A percentile compares a stretch with the other conserved stretches of the same genome.
Evolutionary conservation across 2,113 vertebrate species (phyloP).

Genomic region (Poeciliopsis retropinna): DNA sequence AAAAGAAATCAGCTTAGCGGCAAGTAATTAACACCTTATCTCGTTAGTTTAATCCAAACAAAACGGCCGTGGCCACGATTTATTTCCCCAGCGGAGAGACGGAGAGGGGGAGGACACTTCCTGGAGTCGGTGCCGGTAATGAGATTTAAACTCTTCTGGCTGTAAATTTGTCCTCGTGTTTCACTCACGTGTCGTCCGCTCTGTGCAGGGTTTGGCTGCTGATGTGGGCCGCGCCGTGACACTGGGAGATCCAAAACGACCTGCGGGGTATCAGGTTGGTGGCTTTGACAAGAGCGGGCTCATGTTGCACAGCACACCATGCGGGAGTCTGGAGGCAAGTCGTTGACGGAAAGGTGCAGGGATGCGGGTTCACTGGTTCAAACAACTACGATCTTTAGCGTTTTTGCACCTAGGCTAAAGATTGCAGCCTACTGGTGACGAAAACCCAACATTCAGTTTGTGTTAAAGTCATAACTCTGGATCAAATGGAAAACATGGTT

Average conservation of each 20-base stretch:
- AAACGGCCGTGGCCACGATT: constrained; percentile 1
- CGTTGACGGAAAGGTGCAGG: background rate
- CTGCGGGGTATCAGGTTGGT: constrained; percentile 64
- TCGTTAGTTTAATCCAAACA: constrained; percentile 32
- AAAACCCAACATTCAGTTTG: background rate
- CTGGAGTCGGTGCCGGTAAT: background rate
- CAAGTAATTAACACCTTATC: constrained; percentile 27
- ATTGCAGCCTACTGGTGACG: background rate
- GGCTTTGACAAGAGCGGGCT: constrained; percentile 36
- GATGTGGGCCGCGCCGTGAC: constrained; percentile 80
- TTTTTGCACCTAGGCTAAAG: background rate
- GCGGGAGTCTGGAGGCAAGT: constrained; percentile 28
- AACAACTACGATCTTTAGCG: no score
- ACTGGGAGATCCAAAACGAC: constrained; percentile 85
- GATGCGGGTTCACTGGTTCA: background rate
- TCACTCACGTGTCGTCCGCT: constrained; percentile 82
- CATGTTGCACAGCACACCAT: constrained; percentile 61
- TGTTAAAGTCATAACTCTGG: background rate
- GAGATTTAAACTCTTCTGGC: constrained; percentile 1
- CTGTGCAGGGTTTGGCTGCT: constrained; percentile 84
- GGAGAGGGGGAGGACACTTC: background rate
- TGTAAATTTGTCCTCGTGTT: constrained; percentile 1
- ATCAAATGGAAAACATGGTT: no score
- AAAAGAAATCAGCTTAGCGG: constrained; percentile 3
- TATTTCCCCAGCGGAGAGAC: background rate